These are phyloP conservation scores for Pteronotus mesoamericanus DNA, from an alignment of 2,797 vertebrate species.

Conservation along the genomic window DNA sequence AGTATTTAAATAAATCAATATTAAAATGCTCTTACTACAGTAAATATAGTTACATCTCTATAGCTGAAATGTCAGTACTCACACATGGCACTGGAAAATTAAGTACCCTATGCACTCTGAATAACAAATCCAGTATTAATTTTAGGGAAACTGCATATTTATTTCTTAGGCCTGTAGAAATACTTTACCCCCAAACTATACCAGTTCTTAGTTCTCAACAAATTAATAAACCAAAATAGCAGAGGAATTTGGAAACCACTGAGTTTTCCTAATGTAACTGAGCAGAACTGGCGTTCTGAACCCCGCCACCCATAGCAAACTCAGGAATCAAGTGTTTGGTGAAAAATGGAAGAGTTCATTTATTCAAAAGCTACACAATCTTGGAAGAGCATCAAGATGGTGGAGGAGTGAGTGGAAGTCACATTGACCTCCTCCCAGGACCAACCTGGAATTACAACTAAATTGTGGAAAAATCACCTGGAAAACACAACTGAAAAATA, in stretches of 20 bases:
- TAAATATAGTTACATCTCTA: conserved; percentile 77
- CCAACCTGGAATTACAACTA: too few relatives aligned
- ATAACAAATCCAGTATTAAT: conserved; percentile 59
- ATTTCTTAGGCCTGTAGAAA: conserved; percentile 37
- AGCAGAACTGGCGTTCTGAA: too few relatives aligned
- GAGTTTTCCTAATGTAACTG: neutral
- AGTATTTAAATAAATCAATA: conserved; percentile 81
- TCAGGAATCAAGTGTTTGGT: too few relatives aligned
- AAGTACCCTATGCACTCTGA: conserved; percentile 51
- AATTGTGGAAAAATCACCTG: too few relatives aligned
- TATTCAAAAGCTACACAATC: too few relatives aligned
- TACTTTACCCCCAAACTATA: neutral
- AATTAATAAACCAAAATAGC: conserved; percentile 29
- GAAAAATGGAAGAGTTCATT: too few relatives aligned
- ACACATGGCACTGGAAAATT: conserved; percentile 63
- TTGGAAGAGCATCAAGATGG: too few relatives aligned
- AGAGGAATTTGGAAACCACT: conserved; percentile 48
- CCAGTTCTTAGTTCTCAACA: conserved; percentile 39
- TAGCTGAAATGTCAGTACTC: conserved; percentile 76
- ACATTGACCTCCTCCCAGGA: too few relatives aligned
- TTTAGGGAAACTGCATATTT: conserved; percentile 57
- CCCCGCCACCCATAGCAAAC: too few relatives aligned
- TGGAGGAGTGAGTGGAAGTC: too few relatives aligned
- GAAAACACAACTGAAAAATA: too few relatives aligned
- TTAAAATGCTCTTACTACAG: conserved; percentile 77